Evolutionary conservation across 1,140 invertebrate species (phyloP), one percentile per base, ranked within the genome.

Genomic region (Camponotus floridanus): DNA sequence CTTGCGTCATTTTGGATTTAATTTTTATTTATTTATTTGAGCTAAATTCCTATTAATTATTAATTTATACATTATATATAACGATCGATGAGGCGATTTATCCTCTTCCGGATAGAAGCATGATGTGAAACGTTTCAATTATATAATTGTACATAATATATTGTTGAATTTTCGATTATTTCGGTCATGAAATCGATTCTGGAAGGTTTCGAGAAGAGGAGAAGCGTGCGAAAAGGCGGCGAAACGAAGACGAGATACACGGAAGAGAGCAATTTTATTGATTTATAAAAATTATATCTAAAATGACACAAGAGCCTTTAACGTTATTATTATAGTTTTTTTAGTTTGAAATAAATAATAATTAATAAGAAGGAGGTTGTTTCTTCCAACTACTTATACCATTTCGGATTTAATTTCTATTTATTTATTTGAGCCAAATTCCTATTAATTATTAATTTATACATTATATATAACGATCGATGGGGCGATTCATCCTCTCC

Each of bases 141-240:
- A 26, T 26, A 26, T 26, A 26, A 26, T 26, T 26, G 26, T 15
- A 65, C 8, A 15, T n/a, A n/a, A 26, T 9, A 8, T 64, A 51
- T 79, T 39, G 13, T 42, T 57, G 62, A 45, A 76, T 9, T 76
- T 26, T 36, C 18, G 13, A 0, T 45, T 33, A 21, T 18, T 51
- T 70, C 7, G 45, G 21, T 36, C 65, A 45, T n/a, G n/a, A n/a
- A n/a, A n/a, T n/a, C n/a, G n/a, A n/a, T n/a, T n/a, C n/a, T n/a
- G n/a, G n/a, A 48, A 85, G 45, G 4, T 57, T 33, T 79, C 74
- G 74, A 59, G 79, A 42, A 67, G 31, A 76, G 39, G 48, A 26
- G 26, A 26, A 1, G 57, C 18, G 57, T n/a, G 33, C 26, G 51
- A 7, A 33, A 48, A 39, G 31, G 57, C 13, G n/a, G 33, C 9